Evolutionary conservation across 2,888 invertebrate genomes (phyloP).

Genomic region (Oscheius sp.): DNA sequence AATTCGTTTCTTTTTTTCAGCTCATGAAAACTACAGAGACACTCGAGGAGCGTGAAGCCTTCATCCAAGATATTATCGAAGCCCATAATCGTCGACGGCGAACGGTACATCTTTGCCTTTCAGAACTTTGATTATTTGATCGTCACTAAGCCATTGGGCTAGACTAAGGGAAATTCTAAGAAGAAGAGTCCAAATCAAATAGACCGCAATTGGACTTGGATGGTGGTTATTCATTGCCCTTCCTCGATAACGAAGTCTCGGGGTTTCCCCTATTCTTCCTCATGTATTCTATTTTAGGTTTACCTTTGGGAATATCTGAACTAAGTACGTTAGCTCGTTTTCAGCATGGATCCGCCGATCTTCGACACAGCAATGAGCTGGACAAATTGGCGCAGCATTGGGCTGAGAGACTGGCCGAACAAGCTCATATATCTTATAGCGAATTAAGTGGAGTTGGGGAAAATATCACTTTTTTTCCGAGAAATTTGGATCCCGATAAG

Average conservation of each 20-base stretch:
- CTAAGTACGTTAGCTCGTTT: constrained; percentile 37
- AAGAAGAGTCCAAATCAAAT: constrained; percentile 21
- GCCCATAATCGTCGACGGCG: constrained; percentile 42
- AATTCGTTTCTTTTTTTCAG: not conserved
- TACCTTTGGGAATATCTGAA: constrained; percentile 11
- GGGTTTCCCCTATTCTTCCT: constrained; percentile 13
- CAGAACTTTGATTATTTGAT: constrained; percentile 13
- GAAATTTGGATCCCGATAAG: constrained; percentile 53
- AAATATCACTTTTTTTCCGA: constrained; percentile 69
- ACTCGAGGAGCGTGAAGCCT: constrained; percentile 27
- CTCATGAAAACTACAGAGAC: constrained; percentile 4
- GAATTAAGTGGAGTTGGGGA: constrained; percentile 67
- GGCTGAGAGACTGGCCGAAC: constrained; percentile 72
- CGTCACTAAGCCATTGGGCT: not conserved
- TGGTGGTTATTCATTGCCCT: constrained; percentile 23
- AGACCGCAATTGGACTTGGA: constrained; percentile 24
- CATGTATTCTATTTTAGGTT: constrained; percentile 35
- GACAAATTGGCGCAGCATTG: constrained; percentile 72
- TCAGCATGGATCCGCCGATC: constrained; percentile 68
- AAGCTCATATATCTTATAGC: constrained; percentile 55
- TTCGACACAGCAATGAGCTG: constrained; percentile 70
- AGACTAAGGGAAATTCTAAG: constrained; percentile 15
- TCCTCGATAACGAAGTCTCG: constrained; percentile 22
- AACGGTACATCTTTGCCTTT: constrained; percentile 30
- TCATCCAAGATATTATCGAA: constrained; percentile 41